Evolutionary conservation across 2,113 vertebrate species (phyloP).

Genomic region (Cariama cristata): DNA sequence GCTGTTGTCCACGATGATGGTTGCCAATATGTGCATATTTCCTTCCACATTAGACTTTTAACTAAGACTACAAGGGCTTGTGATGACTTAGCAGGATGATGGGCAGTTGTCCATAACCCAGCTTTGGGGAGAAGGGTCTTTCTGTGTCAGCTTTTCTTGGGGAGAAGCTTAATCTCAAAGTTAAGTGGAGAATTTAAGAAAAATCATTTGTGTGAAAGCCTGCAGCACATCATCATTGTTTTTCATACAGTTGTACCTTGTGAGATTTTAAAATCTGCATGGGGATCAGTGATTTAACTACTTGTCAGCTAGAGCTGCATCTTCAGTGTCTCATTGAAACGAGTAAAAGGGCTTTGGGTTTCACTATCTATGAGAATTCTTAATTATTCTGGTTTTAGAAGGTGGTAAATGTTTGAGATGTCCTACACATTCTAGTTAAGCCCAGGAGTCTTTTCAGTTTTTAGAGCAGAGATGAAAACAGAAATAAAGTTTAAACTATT

Average conservation of each 20-base stretch:
- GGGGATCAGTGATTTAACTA: neutral
- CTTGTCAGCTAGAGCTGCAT: neutral
- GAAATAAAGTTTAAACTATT: neutral
- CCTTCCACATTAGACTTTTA: neutral
- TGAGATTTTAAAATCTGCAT: neutral
- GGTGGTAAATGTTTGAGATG: neutral
- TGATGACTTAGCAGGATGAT: neutral
- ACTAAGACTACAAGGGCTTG: neutral
- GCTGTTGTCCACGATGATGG: neutral
- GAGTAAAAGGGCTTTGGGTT: neutral
- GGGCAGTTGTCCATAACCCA: neutral
- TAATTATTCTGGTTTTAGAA: neutral
- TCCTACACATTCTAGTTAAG: neutral
- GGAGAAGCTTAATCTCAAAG: neutral
- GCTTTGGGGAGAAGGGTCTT: neutral
- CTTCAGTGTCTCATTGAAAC: neutral
- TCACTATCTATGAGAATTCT: neutral
- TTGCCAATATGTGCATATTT: rapidly evolving
- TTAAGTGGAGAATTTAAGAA: neutral
- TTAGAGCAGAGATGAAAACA: neutral
- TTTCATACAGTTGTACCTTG: neutral
- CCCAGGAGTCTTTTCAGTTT: neutral
- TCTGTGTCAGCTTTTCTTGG: neutral
- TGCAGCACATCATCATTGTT: neutral
- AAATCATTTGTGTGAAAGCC: neutral